Evolutionary conservation across 2,888 invertebrate species (phyloP), one percentile per base, ranked within the genome.

Genomic region (Dugesia japonica): DNA sequence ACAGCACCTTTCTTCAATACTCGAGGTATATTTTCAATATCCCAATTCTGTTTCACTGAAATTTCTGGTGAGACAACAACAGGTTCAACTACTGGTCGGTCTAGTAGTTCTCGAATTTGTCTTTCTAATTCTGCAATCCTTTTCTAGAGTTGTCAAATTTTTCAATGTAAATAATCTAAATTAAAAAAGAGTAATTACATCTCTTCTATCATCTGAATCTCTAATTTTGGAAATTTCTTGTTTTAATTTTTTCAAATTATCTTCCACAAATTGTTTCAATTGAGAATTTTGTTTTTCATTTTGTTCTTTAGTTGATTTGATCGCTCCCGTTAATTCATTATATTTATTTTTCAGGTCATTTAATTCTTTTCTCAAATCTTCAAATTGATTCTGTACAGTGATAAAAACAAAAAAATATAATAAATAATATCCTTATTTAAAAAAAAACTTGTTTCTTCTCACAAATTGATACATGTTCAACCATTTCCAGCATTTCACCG

Each of bases 391-490:
- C 17, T 38, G 17, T 13, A 17, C 17, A 38, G 17, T 38, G 38
- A 38, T 38, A 17, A 38, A 38, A 13, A 38, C 38, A 38, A 38
- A 17, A 38, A 9, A 38, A 38, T 38, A 17, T 38, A 13, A 13
- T 38, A 38, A 38, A 38, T 13, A 38, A 13, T 38, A 38, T 38
- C 17, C 17, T 38, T 9, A 38, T 9, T 13, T 17, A 9, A 38
- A 38, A 38, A 56, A 56, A 9, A 20, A 56, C 56, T n/a, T 56
- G 56, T 56, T 56, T 56, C 17, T 56, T 56, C 17, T 20, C 56
- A 56, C 56, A 56, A 56, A 9, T 56, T n/a, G 56, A n/a, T n/a
- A 56, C 56, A 56, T 56, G 56, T 56, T 56, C 56, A 4, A n/a
- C n/a, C 56, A 56, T 56, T n/a, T 56, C 56, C 1, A 13, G 4